Percentiles rank a stretch among this genome's conserved stretches.
Evolutionary conservation across 1,140 invertebrate genomes (phyloP).

Genomic region (Helicoverpa armigera): DNA sequence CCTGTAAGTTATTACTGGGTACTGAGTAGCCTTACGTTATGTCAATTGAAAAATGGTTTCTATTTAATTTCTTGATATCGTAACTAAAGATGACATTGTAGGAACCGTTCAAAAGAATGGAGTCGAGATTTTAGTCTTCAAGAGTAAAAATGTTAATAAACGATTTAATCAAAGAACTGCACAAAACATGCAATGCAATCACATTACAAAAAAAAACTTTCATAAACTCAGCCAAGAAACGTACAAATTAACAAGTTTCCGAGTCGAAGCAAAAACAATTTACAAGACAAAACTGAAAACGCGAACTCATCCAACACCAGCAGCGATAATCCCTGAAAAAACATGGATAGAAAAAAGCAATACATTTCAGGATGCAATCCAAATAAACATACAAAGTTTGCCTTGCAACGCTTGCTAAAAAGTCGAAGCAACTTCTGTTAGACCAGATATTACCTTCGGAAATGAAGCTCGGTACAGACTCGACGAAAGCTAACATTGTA

Average conservation of each 20-base stretch:
- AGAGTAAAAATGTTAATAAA: no score
- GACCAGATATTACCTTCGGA: constrained; percentile 49
- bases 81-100: no score
- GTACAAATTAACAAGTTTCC: constrained; percentile 12
- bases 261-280: constrained; percentile 3
- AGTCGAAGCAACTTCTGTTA: constrained; percentile 42
- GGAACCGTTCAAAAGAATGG: no score
- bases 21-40: no score
- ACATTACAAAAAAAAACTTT: neutral
- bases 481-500: constrained; percentile 48
- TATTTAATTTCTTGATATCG: no score
- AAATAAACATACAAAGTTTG: constrained; percentile 43
- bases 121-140: neutral
- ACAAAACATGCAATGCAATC: neutral
- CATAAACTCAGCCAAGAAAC: neutral
- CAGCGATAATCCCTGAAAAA: constrained; percentile 2
- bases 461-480: constrained; percentile 42
- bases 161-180: neutral
- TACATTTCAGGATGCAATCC: constrained; percentile 39
- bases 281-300: neutral
- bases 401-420: constrained; percentile 33
- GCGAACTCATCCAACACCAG: neutral
- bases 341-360: constrained; percentile 32
- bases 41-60: no score
- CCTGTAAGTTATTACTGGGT: no score